Percentiles rank a stretch among this genome's conserved stretches.
Conservation (phyloP, 2,888 invertebrate genomes). For the Cheilosia vulpina region DNA sequence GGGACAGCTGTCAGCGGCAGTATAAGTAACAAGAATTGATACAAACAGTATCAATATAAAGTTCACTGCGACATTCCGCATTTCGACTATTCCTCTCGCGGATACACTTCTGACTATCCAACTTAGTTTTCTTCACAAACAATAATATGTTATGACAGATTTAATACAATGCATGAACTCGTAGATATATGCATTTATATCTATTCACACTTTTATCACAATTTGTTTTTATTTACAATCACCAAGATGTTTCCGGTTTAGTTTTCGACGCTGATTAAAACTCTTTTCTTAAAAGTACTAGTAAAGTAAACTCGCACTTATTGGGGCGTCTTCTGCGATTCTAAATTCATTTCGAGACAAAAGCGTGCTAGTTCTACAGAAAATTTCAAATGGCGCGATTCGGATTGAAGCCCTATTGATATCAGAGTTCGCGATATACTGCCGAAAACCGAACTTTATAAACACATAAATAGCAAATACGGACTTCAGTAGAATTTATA, state of each 20-base stretch:
- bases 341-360: background rate
- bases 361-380: background rate
- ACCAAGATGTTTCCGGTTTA: slow-evolving; percentile 47
- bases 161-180: background rate
- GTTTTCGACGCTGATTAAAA: slow-evolving; percentile 30
- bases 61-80: background rate
- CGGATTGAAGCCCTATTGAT: background rate
- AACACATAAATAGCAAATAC: slow-evolving; percentile 2
- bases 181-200: background rate
- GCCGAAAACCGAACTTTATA: background rate
- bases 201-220: background rate
- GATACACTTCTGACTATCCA: background rate
- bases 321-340: background rate
- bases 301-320: background rate
- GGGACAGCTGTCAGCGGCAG: slow-evolving; percentile 78
- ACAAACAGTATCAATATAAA: slow-evolving; percentile 4
- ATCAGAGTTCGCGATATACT: slow-evolving; percentile 16
- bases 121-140: background rate
- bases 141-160: background rate
- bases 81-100: background rate
- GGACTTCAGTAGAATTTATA: slow-evolving; percentile 11
- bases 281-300: background rate
- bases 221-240: background rate
- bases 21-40: background rate
- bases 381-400: background rate